Base-by-base conservation (phyloP, 2,888 invertebrate genomes). In the Agrypnus murinus region DNA sequence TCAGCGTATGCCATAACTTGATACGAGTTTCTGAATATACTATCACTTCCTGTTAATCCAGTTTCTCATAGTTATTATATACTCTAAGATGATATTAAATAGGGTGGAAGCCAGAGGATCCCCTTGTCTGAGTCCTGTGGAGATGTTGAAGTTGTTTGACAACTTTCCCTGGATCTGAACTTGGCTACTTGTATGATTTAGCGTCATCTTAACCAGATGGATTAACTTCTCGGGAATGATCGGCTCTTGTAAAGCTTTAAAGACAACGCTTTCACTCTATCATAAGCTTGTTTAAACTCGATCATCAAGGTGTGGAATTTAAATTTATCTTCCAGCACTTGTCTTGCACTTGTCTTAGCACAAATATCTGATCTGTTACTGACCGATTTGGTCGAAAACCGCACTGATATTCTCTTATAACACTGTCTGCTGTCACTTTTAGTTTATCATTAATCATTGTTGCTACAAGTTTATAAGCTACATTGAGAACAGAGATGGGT, bases 371-470 rank as follows among this genome's bases (percentile, higher is more conserved):
- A n/a, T n/a, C n/a, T n/a, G n/a, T n/a, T n/a, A n/a, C n/a, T n/a
- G 5, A 34, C 6, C 34, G 9, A 7, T 9, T 34, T 7, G 34
- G 34, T 7, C 34, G 34, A 34, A 34, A 34, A 34, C 9, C 34
- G n/a, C 34, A 34, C 34, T 34, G 34, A 34, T 34, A 34, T 34
- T 45, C 45, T 34, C 34, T 34, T 34, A 34, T 34, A 34, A 34
- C 34, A 5, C 9, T 34, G 34, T 34, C 34, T 34, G 9, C 34
- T 34, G 9, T 34, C 34, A 34, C 34, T 34, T 34, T 34, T 9
- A 34, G 34, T 34, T 34, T 34, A 34, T 34, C 34, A 34, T 12
- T 45, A 4, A 15, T 45, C 45, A 45, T 14, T 45, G 15, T 45
- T 5, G 15, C 15, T 14, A 45, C 6, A 34, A 34, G 5, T 34